phyloP scores from a whole-genome alignment of 2,113 vertebrate species.

The Nesogale talazaci region DNA sequence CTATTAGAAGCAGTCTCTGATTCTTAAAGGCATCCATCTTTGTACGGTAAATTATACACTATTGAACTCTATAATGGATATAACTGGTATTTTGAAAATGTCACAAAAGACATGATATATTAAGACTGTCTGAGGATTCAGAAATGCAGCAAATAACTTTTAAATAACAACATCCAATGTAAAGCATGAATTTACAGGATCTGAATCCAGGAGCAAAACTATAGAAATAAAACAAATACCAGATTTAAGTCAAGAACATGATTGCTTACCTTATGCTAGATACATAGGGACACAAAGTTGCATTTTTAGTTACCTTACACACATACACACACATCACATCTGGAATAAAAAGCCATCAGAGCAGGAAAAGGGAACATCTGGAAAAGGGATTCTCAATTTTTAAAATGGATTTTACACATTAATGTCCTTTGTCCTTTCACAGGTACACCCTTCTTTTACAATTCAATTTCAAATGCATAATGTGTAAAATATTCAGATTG shows the following conservation, averaged over 20 bases:
- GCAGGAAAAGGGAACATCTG: neutral
- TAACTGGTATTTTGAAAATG: slow-evolving; percentile 36
- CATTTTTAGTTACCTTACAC: slow-evolving; percentile 28
- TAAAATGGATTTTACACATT: neutral
- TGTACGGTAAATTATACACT: neutral
- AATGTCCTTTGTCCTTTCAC: neutral
- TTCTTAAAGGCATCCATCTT: neutral
- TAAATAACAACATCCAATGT: slow-evolving; percentile 4
- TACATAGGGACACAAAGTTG: neutral
- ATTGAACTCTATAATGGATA: neutral
- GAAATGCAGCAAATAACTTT: slow-evolving; percentile 11
- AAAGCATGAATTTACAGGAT: slow-evolving; percentile 15
- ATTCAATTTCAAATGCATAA: slow-evolving; percentile 24
- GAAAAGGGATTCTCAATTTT: neutral
- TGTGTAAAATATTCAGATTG: slow-evolving; percentile 34
- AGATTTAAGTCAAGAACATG: slow-evolving; percentile 42
- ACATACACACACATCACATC: neutral
- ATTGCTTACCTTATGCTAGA: slow-evolving; percentile 28
- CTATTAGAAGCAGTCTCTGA: slow-evolving; percentile 1
- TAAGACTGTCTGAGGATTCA: slow-evolving; percentile 40
- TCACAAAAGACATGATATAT: neutral
- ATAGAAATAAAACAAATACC: slow-evolving; percentile 22
- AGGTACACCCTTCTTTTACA: neutral
- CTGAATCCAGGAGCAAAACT: slow-evolving; percentile 5
- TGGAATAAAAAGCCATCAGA: neutral